Evolutionary conservation across 2,888 invertebrate genomes (phyloP), one percentile per base, ranked within the genome.

Genomic region (Rhagium mordax): DNA sequence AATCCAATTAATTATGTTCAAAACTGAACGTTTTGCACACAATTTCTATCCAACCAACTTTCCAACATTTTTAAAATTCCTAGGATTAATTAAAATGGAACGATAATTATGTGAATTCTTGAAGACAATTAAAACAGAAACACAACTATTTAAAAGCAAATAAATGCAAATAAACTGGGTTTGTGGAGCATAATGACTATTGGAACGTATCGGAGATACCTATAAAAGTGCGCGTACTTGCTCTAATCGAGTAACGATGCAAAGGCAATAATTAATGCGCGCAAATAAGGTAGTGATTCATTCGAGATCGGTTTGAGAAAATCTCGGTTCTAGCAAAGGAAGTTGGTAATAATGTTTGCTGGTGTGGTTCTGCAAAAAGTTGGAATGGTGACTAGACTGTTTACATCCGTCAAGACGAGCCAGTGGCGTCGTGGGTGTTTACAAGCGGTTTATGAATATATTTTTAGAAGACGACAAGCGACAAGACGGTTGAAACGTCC

Each of bases 141-240:
- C 21, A 18, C 18, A 61, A 48, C 64, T n/a, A 64, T 49, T 62
- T 13, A 48, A 16, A 57, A 33, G 59, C 21, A 59, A 33, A 59
- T 29, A 59, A 59, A 59, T 59, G 33, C 59, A 57, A 61, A 61
- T 61, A 29, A 72, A 73, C 47, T 72, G 51, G 74, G 74, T 74
- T 71, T 71, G 51, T 74, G 53, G 74, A 33, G 27, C 71, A 74
- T 70, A 65, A 71, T 65, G 69, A 71, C 69, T 69, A 74, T 74
- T 74, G 61, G 49, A 68, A 65, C 73, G 76, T 74, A 78, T 73
- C 73, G 70, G 69, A 75, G 47, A 75, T 75, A 74, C 74, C 71
- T 74, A 74, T 70, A 72, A 75, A 72, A 60, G 29, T 64, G 73
- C 61, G 60, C 69, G 55, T 55, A 61, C 55, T 15, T 55, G 65